Percentiles rank a stretch among this genome's conserved stretches.
Evolutionary conservation across 2,797 vertebrate genomes (phyloP).

Genomic region (Falco rusticolus): DNA sequence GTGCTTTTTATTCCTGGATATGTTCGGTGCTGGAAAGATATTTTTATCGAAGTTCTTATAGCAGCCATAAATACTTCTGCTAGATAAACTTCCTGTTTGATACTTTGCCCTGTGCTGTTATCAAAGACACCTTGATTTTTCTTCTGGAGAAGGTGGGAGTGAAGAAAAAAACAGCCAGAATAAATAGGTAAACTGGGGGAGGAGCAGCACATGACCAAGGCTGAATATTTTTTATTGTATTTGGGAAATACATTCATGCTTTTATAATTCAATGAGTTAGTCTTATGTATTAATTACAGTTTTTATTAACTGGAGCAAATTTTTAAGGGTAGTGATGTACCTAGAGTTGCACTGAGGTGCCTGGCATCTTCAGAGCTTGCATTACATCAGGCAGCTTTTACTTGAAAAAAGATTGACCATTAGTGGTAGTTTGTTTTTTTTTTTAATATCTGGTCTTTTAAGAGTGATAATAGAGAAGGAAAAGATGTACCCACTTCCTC

Average conservation of each 20-base stretch:
- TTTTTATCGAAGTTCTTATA: not conserved
- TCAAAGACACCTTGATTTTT: not conserved
- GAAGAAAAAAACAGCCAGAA: not conserved
- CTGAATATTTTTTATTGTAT: not conserved
- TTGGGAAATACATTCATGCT: not conserved
- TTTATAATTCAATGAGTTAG: not conserved
- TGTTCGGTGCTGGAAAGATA: not conserved
- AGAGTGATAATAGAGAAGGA: not conserved
- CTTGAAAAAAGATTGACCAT: not conserved
- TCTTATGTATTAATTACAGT: not conserved
- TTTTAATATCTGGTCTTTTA: not conserved
- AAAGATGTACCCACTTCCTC: not conserved
- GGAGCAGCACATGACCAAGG: not conserved
- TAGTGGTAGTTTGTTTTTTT: not conserved
- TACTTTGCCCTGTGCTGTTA: not conserved
- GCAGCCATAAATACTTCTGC: conserved; percentile 4
- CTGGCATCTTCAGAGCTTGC: not conserved
- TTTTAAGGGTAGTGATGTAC: not conserved
- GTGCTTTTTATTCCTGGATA: not conserved
- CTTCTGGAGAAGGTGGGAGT: not conserved
- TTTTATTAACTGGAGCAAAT: not conserved
- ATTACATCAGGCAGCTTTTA: not conserved
- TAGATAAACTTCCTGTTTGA: conserved; percentile 38
- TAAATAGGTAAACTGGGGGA: not conserved
- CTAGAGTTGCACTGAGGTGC: not conserved